phyloP scores from a whole-genome alignment of 2,113 vertebrate species.

The human region GRCh38 chr14:25464501-25465000 shows the following conservation, averaged over 20 bases:
- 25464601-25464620: background rate
- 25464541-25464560: background rate
- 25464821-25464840: constrained; percentile 7
- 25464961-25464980: background rate
- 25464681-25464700: background rate
- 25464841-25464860: constrained; percentile 41
- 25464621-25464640: background rate
- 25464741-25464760: background rate
- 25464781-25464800: constrained; percentile 16
- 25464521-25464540: background rate
- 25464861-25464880: background rate
- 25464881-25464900: background rate
- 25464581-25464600: background rate
- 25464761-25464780: background rate
- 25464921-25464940: background rate
- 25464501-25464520: background rate
- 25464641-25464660: background rate
- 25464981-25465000: background rate
- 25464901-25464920: background rate
- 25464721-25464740: background rate
- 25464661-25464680: background rate
- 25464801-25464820: background rate
- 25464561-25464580: background rate
- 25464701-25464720: background rate
- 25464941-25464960: background rate